A percentile compares a stretch with the other conserved stretches of the same genome.
Evolutionary conservation across 2,113 vertebrate species (phyloP).

Genomic region (Trogon melanurus): DNA sequence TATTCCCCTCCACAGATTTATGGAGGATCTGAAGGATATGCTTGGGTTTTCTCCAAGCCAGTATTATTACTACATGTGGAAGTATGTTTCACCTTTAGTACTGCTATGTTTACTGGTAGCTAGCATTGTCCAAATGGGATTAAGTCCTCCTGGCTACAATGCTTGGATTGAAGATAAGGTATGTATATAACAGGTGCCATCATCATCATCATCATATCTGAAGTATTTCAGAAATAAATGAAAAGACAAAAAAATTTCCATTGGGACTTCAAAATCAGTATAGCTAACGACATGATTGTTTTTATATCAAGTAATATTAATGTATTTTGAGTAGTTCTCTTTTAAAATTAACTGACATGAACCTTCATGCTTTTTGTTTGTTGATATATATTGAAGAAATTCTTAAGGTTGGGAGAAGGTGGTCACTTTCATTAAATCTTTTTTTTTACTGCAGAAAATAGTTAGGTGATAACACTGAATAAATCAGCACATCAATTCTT

Average conservation of each 20-base stretch:
- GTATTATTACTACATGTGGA: constrained; percentile 99
- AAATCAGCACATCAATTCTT: neutral
- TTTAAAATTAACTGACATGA: neutral
- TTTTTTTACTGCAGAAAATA: neutral
- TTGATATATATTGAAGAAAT: neutral
- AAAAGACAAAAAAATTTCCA: neutral
- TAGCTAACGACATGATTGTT: neutral
- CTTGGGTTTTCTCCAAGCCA: constrained; percentile 90
- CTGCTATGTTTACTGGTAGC: constrained; percentile 83
- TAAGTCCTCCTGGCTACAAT: constrained; percentile 90
- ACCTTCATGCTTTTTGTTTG: neutral
- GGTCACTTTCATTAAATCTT: neutral
- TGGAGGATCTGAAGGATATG: constrained; percentile 97
- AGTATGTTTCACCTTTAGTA: constrained; percentile 91
- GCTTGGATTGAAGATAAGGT: constrained; percentile 95
- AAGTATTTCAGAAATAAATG: neutral
- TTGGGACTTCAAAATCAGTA: neutral
- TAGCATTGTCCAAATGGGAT: constrained; percentile 88
- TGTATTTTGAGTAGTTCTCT: neutral
- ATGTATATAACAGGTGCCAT: neutral
- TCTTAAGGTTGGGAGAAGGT: neutral
- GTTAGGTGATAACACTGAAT: neutral
- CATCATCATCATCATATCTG: neutral
- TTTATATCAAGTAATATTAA: neutral
- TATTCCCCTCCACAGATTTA: constrained; percentile 83